Evolutionary conservation across 1,140 invertebrate genomes (phyloP).

Genomic region (Temnothorax nylanderi): DNA sequence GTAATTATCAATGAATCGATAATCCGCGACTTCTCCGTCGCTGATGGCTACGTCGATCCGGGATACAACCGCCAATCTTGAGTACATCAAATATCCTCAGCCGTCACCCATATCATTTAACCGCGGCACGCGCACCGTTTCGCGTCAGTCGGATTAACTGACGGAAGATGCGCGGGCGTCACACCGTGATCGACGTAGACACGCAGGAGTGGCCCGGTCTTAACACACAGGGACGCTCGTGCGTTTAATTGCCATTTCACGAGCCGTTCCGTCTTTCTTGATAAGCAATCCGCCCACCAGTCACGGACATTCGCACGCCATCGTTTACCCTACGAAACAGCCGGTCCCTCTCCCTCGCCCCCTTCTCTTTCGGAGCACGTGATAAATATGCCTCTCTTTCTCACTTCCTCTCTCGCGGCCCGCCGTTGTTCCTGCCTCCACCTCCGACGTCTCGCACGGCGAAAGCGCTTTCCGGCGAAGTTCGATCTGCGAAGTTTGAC

Average conservation of each 20-base stretch:
- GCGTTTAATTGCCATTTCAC: constrained; percentile 64
- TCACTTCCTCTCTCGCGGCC: not conserved
- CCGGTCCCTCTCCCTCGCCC: not conserved
- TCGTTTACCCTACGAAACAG: constrained; percentile 40
- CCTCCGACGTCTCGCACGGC: not conserved
- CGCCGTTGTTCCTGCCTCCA: not conserved
- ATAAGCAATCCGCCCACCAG: constrained; percentile 52
- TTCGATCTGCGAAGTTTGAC: constrained; percentile 71
- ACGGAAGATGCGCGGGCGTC: constrained; percentile 49
- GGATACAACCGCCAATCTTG: constrained; percentile 41
- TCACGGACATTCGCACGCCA: constrained; percentile 58
- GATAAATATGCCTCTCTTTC: not conserved
- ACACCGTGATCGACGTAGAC: constrained; percentile 53
- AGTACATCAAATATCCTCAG: constrained; percentile 27
- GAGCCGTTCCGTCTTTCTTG: constrained; percentile 53
- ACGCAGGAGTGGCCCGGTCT: constrained; percentile 46
- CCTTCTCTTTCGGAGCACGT: not conserved
- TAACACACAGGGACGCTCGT: constrained; percentile 41
- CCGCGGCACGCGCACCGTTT: not conserved
- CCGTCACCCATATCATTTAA: constrained; percentile 44
- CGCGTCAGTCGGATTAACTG: constrained; percentile 28
- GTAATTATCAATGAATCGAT: not conserved
- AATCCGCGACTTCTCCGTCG: not conserved
- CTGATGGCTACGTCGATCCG: constrained; percentile 1
- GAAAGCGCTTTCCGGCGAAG: constrained; percentile 51